These are phyloP conservation scores for Diuraphis noxia DNA, from an alignment of 1,140 invertebrate species.

Conservation along the genomic window DNA sequence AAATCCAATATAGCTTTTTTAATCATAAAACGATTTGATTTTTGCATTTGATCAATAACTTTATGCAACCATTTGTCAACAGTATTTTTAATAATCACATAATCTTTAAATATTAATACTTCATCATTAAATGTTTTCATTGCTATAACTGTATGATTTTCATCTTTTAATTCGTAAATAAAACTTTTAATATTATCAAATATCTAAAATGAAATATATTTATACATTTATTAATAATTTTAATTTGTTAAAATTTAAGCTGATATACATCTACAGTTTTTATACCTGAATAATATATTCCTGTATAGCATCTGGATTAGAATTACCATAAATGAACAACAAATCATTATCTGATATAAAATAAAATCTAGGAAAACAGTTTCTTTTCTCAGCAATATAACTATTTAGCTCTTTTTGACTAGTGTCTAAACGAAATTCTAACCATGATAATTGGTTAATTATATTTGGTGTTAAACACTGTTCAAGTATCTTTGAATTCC, in stretches of 20 bases:
- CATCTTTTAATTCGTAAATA: slow-evolving; percentile 67
- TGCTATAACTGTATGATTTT: slow-evolving; percentile 70
- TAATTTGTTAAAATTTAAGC: neutral
- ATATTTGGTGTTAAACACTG: slow-evolving; percentile 24
- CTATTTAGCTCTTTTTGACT: slow-evolving; percentile 63
- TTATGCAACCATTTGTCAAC: slow-evolving; percentile 91
- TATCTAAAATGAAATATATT: slow-evolving; percentile 61
- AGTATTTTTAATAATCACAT: slow-evolving; percentile 66
- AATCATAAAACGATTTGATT: slow-evolving; percentile 79
- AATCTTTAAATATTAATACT: slow-evolving; percentile 77
- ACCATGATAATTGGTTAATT: neutral
- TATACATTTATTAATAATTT: neutral
- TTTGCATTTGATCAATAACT: slow-evolving; percentile 80
- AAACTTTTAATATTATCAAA: slow-evolving; percentile 85
- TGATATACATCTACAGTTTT: neutral
- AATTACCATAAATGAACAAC: slow-evolving; percentile 84
- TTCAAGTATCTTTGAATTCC: neutral
- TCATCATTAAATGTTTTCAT: slow-evolving; percentile 86
- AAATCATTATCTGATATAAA: slow-evolving; percentile 93
- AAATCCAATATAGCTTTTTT: slow-evolving; percentile 90
- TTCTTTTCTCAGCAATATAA: slow-evolving; percentile 83
- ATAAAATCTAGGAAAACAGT: slow-evolving; percentile 86
- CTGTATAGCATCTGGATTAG: slow-evolving; percentile 77
- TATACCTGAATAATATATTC: slow-evolving; percentile 84
- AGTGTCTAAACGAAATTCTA: neutral